Conservation (phyloP, 2,113 vertebrate genomes). For the Sander lucioperca region DNA sequence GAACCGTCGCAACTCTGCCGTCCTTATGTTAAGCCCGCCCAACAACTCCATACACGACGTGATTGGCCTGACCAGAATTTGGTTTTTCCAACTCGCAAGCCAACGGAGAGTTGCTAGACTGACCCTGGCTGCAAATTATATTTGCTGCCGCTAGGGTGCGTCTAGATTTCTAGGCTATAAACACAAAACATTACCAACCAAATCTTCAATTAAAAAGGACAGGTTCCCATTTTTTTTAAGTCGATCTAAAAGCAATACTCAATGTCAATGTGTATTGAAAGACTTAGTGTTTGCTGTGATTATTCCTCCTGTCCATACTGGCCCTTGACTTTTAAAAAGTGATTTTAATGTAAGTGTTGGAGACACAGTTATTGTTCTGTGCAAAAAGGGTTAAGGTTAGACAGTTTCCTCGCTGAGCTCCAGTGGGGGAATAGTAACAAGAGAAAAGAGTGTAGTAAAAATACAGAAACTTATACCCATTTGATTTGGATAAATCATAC, state of each 20-base stretch:
- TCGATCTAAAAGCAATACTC: background rate
- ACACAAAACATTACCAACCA: background rate
- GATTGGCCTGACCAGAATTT: too few species aligned
- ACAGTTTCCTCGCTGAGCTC: background rate
- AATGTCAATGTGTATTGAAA: background rate
- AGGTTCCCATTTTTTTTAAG: background rate
- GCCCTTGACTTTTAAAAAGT: too few species aligned
- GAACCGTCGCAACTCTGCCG: too few species aligned
- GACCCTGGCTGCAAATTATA: too few species aligned
- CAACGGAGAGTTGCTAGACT: too few species aligned
- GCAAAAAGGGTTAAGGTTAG: background rate
- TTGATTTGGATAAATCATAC: background rate
- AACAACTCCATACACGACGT: too few species aligned
- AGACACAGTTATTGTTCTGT: too few species aligned
- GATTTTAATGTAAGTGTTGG: background rate
- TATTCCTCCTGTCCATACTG: background rate
- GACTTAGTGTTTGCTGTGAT: background rate
- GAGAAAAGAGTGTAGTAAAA: background rate
- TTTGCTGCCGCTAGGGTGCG: too few species aligned
- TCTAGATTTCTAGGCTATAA: too few species aligned
- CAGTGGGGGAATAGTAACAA: background rate
- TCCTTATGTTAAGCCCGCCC: too few species aligned
- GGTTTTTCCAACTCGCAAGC: too few species aligned
- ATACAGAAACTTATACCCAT: background rate
- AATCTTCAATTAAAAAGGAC: background rate